phyloP scores from a whole-genome alignment of 2,797 vertebrate species.

The Dallia pectoralis region DNA sequence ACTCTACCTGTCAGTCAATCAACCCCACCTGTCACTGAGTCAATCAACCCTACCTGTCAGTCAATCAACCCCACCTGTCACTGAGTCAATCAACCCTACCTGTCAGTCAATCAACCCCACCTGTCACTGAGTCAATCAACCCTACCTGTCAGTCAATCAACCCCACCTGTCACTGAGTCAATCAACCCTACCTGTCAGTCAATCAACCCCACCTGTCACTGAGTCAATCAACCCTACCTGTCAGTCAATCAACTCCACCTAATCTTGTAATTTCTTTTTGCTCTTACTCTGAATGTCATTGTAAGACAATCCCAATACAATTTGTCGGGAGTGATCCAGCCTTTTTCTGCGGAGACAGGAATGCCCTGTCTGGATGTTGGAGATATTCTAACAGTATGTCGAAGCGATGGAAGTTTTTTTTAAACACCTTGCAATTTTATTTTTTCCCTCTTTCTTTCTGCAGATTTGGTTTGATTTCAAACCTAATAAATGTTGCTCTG shows the following conservation, averaged over 20 bases:
- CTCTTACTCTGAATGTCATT: slow-evolving; percentile 27
- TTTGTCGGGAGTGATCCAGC: slow-evolving; percentile 40
- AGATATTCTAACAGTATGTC: too few species aligned
- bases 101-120: background rate
- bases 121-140: too few species aligned
- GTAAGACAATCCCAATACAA: slow-evolving; percentile 59
- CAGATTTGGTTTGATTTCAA: slow-evolving; percentile 14
- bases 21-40: slow-evolving; percentile 1
- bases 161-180: slow-evolving; percentile 10
- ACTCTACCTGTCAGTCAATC: slow-evolving; percentile 2
- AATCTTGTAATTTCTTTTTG: slow-evolving; percentile 2
- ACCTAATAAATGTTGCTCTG: slow-evolving; percentile 19
- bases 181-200: background rate
- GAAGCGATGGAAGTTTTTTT: background rate
- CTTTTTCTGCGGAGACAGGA: background rate
- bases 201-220: background rate
- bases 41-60: background rate
- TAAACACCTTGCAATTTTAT: too few species aligned
- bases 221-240: too few species aligned
- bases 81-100: too few species aligned
- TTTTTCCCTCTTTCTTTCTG: too few species aligned
- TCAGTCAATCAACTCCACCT: background rate
- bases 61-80: slow-evolving; percentile 3
- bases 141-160: background rate
- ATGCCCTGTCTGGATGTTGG: slow-evolving; percentile 19